These are phyloP conservation scores for Ephestia elutella DNA, from an alignment of 1,140 invertebrate genomes.

Conservation along the genomic window DNA sequence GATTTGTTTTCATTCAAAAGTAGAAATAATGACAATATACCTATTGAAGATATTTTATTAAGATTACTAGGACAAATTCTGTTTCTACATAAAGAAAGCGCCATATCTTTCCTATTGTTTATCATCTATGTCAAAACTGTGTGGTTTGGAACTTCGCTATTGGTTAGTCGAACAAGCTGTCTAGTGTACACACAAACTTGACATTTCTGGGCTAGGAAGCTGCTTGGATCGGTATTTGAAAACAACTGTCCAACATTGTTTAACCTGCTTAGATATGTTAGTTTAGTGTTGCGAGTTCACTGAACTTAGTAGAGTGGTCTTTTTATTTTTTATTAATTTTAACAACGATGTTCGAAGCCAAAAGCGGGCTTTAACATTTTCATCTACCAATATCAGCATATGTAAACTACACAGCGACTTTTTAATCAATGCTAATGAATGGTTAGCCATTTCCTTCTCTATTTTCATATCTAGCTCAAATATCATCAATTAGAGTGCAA, in stretches of 20 bases:
- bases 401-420: too few species aligned
- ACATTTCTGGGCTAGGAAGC: background rate
- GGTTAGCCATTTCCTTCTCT: too few species aligned
- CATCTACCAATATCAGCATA: too few species aligned
- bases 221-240: background rate
- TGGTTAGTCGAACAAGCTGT: background rate
- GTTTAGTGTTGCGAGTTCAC: background rate
- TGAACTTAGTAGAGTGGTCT: background rate
- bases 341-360: too few species aligned
- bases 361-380: too few species aligned
- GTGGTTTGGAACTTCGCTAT: background rate
- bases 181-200: background rate
- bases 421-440: too few species aligned
- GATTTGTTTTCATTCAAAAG: too few species aligned
- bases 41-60: too few species aligned
- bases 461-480: too few species aligned
- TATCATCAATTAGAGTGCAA: too few species aligned
- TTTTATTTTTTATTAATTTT: too few species aligned
- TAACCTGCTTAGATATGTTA: background rate
- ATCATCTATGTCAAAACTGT: background rate
- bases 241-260: slow-evolving; percentile 1
- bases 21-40: too few species aligned
- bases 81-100: background rate
- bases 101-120: slow-evolving; percentile 1
- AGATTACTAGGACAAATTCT: background rate